Conservation (phyloP, 2,888 invertebrate genomes). For the Julus scandinavius region DNA sequence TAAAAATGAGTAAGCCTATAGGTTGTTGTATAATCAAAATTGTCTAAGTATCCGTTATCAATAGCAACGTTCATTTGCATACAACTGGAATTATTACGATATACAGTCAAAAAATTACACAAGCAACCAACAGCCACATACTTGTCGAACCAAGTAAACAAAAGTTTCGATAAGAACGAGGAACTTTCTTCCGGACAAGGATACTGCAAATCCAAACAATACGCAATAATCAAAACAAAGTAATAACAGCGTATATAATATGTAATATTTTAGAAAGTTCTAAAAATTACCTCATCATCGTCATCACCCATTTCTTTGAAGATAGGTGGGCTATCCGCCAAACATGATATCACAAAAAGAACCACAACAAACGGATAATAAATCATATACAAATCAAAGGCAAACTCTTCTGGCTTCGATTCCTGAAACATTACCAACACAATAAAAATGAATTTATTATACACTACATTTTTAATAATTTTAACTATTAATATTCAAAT, state of each 20-base stretch:
- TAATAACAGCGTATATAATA: not conserved
- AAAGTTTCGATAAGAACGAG: constrained; percentile 54
- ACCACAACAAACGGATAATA: constrained; percentile 78
- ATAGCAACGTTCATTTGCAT: too few relatives aligned
- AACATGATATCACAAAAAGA: constrained; percentile 81
- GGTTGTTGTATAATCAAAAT: too few relatives aligned
- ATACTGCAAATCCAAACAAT: constrained; percentile 49
- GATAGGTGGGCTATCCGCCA: constrained; percentile 78
- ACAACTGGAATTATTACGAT: too few relatives aligned
- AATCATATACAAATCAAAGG: constrained; percentile 81
- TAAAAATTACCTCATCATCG: constrained; percentile 48
- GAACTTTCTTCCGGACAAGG: constrained; percentile 53
- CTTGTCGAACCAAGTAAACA: constrained; percentile 57
- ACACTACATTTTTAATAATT: too few relatives aligned
- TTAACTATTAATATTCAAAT: too few relatives aligned
- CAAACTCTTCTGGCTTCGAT: constrained; percentile 63
- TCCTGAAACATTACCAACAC: constrained; percentile 42
- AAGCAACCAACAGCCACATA: not conserved
- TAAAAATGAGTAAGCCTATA: too few relatives aligned
- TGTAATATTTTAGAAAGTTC: not conserved
- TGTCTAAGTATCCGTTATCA: too few relatives aligned
- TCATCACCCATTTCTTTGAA: constrained; percentile 52
- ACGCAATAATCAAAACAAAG: not conserved
- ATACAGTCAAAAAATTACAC: too few relatives aligned
- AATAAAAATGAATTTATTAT: too few relatives aligned